phyloP scores from a whole-genome alignment of 2,888 invertebrate species.

The Drosophila melanosoma region DNA sequence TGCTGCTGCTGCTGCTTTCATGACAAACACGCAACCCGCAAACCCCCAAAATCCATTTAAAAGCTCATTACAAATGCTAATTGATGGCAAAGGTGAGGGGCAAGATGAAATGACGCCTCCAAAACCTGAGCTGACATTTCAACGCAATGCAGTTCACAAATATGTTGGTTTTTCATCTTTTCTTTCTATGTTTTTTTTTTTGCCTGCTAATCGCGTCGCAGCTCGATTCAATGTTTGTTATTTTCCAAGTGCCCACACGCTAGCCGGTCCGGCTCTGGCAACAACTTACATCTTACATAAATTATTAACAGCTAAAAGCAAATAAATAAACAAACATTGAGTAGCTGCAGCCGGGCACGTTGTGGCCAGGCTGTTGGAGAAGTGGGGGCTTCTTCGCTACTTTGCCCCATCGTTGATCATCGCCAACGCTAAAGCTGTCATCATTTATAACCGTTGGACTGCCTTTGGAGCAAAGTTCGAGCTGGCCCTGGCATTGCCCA shows the following conservation, averaged over 20 bases:
- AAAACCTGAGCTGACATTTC: constrained; percentile 30
- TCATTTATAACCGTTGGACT: constrained; percentile 50
- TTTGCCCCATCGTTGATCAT: constrained; percentile 70
- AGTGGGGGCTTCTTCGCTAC: constrained; percentile 17
- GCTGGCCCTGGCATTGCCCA: constrained; percentile 61
- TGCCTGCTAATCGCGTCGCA: constrained; percentile 48
- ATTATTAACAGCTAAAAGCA: constrained; percentile 80
- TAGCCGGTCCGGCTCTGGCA: constrained; percentile 33
- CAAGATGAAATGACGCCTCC: constrained; percentile 4
- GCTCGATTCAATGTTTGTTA: constrained; percentile 70
- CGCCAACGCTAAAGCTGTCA: constrained; percentile 77
- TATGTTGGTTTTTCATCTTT: constrained; percentile 11
- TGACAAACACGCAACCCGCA: constrained; percentile 52
- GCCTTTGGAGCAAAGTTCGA: constrained; percentile 25
- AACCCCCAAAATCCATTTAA: constrained; percentile 61
- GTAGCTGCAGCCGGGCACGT: constrained; percentile 13
- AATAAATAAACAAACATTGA: constrained; percentile 78
- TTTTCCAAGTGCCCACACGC: constrained; percentile 79
- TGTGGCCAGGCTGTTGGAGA: not conserved
- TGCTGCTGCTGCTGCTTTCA: constrained; percentile 48
- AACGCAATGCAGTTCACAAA: constrained; percentile 30
- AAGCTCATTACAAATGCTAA: constrained; percentile 79
- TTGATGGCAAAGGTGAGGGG: constrained; percentile 54
- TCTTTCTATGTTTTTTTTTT: constrained; percentile 21
- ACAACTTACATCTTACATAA: constrained; percentile 70